Evolutionary conservation across 2,888 invertebrate genomes (phyloP).

Genomic region (Xiphydria camelus): DNA sequence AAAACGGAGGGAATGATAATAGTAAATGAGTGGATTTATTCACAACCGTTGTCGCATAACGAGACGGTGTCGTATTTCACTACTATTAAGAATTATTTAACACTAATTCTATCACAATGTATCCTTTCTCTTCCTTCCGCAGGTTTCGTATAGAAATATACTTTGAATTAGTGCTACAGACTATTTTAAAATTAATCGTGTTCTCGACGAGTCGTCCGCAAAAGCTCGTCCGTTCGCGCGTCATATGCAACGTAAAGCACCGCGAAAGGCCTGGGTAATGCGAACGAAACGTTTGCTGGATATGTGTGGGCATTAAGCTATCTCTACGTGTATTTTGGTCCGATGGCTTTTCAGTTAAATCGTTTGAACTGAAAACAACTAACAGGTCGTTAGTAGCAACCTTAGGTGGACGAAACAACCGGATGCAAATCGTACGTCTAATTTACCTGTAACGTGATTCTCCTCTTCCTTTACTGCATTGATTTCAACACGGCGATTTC

Average conservation of each 20-base stretch:
- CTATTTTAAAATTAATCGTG: neutral
- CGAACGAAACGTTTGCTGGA: too few species aligned
- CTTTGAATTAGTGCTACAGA: neutral
- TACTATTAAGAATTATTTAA: constrained; percentile 29
- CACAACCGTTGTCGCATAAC: constrained; percentile 30
- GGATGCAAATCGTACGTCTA: too few species aligned
- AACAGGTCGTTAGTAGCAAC: too few species aligned
- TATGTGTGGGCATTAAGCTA: constrained; percentile 48
- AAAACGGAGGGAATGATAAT: constrained; percentile 9
- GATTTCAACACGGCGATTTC: neutral
- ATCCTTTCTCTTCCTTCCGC: neutral
- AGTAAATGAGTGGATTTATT: constrained; percentile 28
- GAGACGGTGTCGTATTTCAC: constrained; percentile 17
- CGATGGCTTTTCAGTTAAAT: constrained; percentile 39
- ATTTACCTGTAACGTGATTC: constrained; percentile 13
- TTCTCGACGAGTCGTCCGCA: too few species aligned
- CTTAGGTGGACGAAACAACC: neutral
- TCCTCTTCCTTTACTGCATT: neutral
- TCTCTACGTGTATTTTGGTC: constrained; percentile 43
- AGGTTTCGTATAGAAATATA: neutral
- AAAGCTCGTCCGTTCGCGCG: too few species aligned
- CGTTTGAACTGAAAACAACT: too few species aligned
- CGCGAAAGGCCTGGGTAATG: too few species aligned
- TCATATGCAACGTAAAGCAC: too few species aligned
- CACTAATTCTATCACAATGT: constrained; percentile 16